phyloP scores from a whole-genome alignment of 64 coral and sea anemone species.

The Trachythela sp. region DNA sequence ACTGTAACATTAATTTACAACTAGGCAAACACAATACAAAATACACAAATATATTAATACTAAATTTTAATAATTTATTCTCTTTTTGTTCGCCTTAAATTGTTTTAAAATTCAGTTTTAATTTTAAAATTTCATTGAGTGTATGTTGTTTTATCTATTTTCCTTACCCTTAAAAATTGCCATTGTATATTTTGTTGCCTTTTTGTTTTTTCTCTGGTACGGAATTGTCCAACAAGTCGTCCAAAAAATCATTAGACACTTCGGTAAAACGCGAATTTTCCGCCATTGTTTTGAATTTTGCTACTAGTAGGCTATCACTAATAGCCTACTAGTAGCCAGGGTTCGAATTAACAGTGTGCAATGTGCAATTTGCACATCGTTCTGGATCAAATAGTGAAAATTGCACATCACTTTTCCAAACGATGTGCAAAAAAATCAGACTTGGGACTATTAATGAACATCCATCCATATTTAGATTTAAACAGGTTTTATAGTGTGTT shows the following conservation, averaged over 20 bases:
- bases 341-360: too few species aligned
- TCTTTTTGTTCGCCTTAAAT: neutral
- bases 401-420: too few species aligned
- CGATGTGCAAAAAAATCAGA: too few species aligned
- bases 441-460: too few species aligned
- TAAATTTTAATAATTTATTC: too few species aligned
- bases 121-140: neutral
- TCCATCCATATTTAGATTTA: too few species aligned
- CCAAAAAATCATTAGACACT: neutral
- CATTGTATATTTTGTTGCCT: neutral
- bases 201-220: neutral
- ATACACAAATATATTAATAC: neutral
- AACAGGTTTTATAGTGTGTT: too few species aligned
- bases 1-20: too few species aligned
- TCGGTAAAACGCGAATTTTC: neutral
- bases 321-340: neutral
- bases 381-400: too few species aligned
- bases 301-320: constrained; percentile 5
- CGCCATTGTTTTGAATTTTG: neutral
- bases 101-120: too few species aligned
- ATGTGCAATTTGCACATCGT: too few species aligned
- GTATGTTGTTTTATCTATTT: neutral
- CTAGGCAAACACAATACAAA: neutral
- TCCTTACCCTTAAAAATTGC: neutral
- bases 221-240: neutral